Percentiles rank a stretch among this genome's conserved stretches.
Evolutionary conservation across 1,140 invertebrate species (phyloP).

Genomic region (Pseudachorutes palmiensis): DNA sequence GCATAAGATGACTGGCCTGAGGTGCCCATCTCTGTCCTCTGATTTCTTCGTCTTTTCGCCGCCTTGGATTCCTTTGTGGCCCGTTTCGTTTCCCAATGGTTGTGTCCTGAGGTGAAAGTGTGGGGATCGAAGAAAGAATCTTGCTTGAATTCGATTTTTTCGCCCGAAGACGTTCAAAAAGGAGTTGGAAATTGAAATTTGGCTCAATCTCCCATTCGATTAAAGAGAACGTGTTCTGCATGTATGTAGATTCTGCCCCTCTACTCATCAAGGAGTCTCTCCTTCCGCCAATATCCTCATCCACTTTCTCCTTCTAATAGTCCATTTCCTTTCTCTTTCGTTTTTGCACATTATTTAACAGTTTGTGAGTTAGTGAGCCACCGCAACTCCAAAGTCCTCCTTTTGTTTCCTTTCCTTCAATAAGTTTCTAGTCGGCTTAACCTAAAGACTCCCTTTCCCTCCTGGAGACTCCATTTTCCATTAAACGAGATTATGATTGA

Average conservation of each 20-base stretch:
- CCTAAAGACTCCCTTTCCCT: not conserved
- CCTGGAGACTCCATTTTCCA: conserved; percentile 4
- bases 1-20: too few species aligned
- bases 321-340: not conserved
- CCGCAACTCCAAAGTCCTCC: not conserved
- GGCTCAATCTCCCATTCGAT: conserved; percentile 27
- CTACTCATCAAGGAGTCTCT: not conserved
- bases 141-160: conserved; percentile 22
- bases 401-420: conserved; percentile 7
- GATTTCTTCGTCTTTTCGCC: not conserved
- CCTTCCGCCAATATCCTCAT: not conserved
- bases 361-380: not conserved
- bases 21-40: not conserved
- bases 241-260: conserved; percentile 21
- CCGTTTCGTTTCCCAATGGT: not conserved
- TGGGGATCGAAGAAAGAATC: not conserved
- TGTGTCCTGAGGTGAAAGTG: conserved; percentile 1
- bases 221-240: conserved; percentile 18
- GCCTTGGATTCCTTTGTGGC: not conserved
- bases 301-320: not conserved
- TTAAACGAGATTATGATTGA: conserved; percentile 12
- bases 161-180: conserved; percentile 20
- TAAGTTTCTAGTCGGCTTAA: not conserved
- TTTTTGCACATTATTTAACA: conserved; percentile 11
- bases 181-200: conserved; percentile 30